Evolutionary conservation across 2,888 invertebrate species (phyloP).

Genomic region (Scrobipalpa atriplicella): DNA sequence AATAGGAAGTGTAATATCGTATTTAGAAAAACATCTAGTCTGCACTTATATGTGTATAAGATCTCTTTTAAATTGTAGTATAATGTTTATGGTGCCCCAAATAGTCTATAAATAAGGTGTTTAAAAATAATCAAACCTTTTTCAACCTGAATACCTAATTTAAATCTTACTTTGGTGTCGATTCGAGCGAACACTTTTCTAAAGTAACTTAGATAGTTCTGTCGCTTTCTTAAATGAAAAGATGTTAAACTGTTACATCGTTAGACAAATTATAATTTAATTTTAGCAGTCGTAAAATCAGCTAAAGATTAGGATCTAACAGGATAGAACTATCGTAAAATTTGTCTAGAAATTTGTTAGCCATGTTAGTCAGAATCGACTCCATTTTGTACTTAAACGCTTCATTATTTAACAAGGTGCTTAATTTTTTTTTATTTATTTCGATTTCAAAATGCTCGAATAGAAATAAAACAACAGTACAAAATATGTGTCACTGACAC

Average conservation of each 20-base stretch:
- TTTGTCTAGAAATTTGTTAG: no score
- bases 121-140: background rate
- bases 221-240: no score
- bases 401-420: background rate
- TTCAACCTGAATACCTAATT: background rate
- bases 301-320: no score
- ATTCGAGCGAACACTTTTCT: no score
- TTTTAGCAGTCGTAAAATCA: no score
- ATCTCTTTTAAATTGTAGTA: slow-evolving; percentile 26
- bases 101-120: slow-evolving; percentile 4
- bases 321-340: no score
- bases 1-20: slow-evolving; percentile 8
- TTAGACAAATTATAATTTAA: no score
- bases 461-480: background rate
- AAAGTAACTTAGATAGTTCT: no score
- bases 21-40: slow-evolving; percentile 39
- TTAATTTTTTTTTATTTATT: background rate
- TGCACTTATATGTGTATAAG: slow-evolving; percentile 30
- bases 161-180: background rate
- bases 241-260: no score
- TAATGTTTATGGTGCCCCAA: slow-evolving; percentile 7
- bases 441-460: background rate
- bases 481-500: background rate
- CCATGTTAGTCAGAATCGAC: no score
- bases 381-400: background rate